Percentiles rank a stretch among this genome's conserved stretches.
Conservation (phyloP, 1,140 invertebrate genomes). For the Brachionus plicatilis region DNA sequence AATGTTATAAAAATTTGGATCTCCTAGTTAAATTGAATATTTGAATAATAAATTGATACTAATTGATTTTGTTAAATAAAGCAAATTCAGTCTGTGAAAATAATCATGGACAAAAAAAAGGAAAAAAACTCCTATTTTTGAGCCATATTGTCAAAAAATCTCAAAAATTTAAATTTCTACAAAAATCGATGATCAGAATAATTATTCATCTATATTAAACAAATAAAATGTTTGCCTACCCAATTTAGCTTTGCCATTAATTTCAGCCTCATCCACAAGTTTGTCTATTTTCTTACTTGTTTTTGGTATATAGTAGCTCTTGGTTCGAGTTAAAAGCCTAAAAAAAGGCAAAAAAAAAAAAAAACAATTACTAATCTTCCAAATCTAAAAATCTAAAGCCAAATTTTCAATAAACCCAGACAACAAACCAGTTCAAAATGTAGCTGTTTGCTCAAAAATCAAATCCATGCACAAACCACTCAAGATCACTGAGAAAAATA, state of each 20-base stretch:
- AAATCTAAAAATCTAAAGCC: background rate
- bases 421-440: background rate
- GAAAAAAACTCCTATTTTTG: too few species aligned
- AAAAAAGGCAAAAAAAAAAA: background rate
- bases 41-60: too few species aligned
- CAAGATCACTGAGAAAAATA: background rate
- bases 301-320: conserved; percentile 8
- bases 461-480: conserved; percentile 7
- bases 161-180: too few species aligned
- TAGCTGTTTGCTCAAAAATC: background rate
- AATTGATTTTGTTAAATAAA: too few species aligned
- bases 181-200: background rate
- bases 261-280: background rate
- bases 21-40: too few species aligned
- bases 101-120: too few species aligned
- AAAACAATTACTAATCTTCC: background rate
- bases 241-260: background rate
- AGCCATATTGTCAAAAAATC: too few species aligned
- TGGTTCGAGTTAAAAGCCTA: background rate
- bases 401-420: background rate
- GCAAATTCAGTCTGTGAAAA: too few species aligned
- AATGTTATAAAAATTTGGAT: too few species aligned
- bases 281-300: background rate
- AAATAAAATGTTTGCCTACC: background rate
- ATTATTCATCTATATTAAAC: background rate